Base-by-base conservation (phyloP, 2,888 invertebrate genomes). In the Drosophila pseudotalamancana region DNA sequence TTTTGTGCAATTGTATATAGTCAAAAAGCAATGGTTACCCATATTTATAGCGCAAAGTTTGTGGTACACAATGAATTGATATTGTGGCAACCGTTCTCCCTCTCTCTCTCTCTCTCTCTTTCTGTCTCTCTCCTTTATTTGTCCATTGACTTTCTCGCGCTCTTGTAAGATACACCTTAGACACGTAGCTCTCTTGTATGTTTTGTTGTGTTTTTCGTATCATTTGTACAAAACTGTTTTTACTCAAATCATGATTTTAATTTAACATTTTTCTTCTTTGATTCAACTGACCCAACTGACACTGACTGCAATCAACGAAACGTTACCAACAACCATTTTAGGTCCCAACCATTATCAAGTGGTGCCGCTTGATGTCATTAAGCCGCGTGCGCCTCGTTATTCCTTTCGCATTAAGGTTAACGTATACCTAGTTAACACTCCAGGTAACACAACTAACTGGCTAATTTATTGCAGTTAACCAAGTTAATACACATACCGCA, bases 301-400 rank as follows among this genome's bases (percentile, higher is more conserved):
- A 45, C 40, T 40, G 60, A 57, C 40, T 42, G 35, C 21, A 6
- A 25, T 25, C 25, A 25, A 25, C 49, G 18, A 19, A 31, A 23
- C 56, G 37, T 25, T 9, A 9, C 25, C 25, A 25, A 25, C 6
- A 25, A 25, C 6, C 6, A 16, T 46, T 87, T 66, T 89, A 91
- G 91, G 90, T 77, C 89, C 91, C 64, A 90, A 90, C 72, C 88
- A 90, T 76, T 91, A 91, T 85, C 93, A 93, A 92, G 92, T 93
- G 74, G 94, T 94, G 80, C 93, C 93, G 84, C 92, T 94, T 50
- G 94, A 94, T 89, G 90, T 91, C 34, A 74, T 87, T 67, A 90
- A 88, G 87, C 94, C 83, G 65, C 89, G 89, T 54, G 89, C 91
- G 61, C 91, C 91, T 63, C 89, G 89, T 61, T 91, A 91, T 75